Base-by-base conservation (phyloP, 2,888 invertebrate species). In the Cataglyphis cursor region DNA sequence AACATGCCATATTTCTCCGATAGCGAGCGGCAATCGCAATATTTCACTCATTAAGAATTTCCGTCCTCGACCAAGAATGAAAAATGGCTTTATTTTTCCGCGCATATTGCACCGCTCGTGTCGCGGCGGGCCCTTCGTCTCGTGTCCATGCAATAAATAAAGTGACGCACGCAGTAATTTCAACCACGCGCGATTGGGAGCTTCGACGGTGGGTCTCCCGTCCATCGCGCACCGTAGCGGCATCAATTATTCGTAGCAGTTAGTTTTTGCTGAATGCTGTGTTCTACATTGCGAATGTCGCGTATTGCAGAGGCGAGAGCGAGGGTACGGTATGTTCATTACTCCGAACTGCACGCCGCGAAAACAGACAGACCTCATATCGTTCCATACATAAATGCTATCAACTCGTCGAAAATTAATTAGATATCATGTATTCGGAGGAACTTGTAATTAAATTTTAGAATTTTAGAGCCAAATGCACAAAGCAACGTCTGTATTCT, bases 111-210 rank as follows among this genome's bases (percentile, higher is more conserved):
- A 51, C 85, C 76, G 75, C 59, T 80, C 70, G 83, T 48, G 8
- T 59, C 82, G 84, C 75, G 85, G 61, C 61, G 81, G 31, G 88
- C 90, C 91, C 90, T 92, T 90, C 89, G 90, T 91, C 86, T 88
- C 83, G 78, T 44, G 85, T 66, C 41, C 73, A 38, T 59, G 85
- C 91, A 87, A 93, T 93, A 92, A 93, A 93, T 93, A 90, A 92
- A 91, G 88, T 82, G 83, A 80, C 74, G 86, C 82, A 78, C 84
- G 82, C 88, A 81, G 84, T 89, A 90, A 89, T 90, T 90, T 84
- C 75, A 57, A 31, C 72, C 41, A 24, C 41, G 66, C 83, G 44
- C 85, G 83, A 89, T 87, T 88, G 88, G 51, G 31, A 78, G 62
- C 82, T 81, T 84, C 90, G 83, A 83, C 76, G 83, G 65, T 51